phyloP scores from a whole-genome alignment of 2,113 vertebrate species.

The Pandion haliaetus region DNA sequence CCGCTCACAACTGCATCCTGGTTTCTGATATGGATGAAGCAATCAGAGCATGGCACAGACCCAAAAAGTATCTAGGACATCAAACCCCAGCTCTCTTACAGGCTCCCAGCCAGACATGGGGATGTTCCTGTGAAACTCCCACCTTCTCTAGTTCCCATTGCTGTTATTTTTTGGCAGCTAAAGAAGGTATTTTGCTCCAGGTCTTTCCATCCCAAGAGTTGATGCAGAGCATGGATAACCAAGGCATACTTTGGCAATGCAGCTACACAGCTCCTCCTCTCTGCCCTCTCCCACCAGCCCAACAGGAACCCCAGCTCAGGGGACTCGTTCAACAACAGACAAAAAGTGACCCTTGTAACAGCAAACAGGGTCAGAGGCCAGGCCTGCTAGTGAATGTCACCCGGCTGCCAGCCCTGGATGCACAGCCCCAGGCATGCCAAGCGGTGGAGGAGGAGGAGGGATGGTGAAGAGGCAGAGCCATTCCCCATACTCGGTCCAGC shows the following conservation, averaged over 20 bases:
- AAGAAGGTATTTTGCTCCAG: background rate
- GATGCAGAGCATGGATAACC: background rate
- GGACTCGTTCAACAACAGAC: background rate
- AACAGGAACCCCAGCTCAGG: background rate
- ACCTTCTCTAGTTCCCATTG: background rate
- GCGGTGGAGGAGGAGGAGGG: background rate
- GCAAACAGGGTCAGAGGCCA: background rate
- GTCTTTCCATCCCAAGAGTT: background rate
- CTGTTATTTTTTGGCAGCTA: background rate
- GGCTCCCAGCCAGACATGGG: background rate
- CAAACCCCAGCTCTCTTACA: background rate
- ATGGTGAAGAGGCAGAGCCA: background rate
- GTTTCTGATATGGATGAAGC: background rate
- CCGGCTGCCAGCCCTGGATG: background rate
- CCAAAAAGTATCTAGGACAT: background rate
- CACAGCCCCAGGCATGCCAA: background rate
- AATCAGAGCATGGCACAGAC: background rate
- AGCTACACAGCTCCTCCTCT: background rate
- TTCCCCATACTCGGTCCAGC: background rate
- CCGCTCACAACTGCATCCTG: accelerated
- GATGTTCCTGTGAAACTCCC: background rate
- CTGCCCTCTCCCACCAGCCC: background rate
- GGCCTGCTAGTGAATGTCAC: background rate
- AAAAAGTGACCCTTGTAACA: background rate
- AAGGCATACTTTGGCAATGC: background rate